Conservation (phyloP, 2,797 vertebrate species). For the Tarsius wallacei region DNA sequence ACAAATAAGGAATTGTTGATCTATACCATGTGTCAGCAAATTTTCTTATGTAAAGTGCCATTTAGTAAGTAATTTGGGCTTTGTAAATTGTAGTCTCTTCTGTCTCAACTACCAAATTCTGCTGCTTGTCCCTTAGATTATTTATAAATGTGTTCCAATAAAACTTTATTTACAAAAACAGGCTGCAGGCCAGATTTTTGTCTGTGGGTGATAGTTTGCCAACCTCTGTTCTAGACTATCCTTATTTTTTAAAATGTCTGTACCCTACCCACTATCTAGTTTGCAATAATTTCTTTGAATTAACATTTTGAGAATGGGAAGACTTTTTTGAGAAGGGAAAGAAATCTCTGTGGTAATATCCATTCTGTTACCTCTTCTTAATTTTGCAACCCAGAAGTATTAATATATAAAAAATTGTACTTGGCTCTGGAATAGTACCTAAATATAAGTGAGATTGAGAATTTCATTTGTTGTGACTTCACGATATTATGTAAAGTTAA, state of each 20-base stretch:
- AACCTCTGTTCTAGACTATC: neutral
- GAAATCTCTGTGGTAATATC: neutral
- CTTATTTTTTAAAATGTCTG: conserved; percentile 7
- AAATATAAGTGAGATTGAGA: neutral
- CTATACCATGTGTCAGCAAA: neutral
- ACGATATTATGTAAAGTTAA: neutral
- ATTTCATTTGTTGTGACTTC: conserved; percentile 25
- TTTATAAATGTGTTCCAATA: neutral
- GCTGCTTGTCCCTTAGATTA: neutral
- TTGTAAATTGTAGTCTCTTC: neutral
- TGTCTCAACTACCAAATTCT: neutral
- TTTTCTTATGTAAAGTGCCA: neutral
- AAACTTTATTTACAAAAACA: conserved; percentile 1
- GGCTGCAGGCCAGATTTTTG: neutral
- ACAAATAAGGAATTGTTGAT: conserved; percentile 8
- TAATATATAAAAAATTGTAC: neutral
- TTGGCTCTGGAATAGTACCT: neutral
- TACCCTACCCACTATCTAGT: neutral
- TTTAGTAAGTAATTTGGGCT: neutral
- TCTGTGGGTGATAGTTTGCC: neutral
- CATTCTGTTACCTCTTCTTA: neutral
- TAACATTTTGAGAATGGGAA: conserved; percentile 28
- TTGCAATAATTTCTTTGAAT: conserved; percentile 1
- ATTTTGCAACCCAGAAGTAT: neutral
- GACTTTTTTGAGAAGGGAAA: neutral